These are phyloP conservation scores for Balearica regulorum DNA, from an alignment of 2,797 vertebrate genomes.

Conservation along the genomic window DNA sequence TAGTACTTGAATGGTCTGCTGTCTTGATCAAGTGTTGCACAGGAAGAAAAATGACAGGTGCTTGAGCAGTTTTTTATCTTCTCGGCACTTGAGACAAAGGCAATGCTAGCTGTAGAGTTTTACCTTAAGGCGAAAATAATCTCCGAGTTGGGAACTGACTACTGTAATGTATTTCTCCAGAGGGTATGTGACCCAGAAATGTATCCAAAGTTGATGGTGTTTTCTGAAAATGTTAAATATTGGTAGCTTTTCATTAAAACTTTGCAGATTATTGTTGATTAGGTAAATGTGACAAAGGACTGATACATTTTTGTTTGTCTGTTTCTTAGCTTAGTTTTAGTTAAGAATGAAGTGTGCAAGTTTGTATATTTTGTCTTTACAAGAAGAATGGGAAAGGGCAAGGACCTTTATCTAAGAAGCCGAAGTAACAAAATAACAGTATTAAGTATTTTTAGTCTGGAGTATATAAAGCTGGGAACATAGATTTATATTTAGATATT, in stretches of 20 bases:
- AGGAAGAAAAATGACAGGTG: slow-evolving; percentile 15
- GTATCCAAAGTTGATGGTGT: background rate
- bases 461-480: background rate
- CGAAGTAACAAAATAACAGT: background rate
- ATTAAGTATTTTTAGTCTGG: background rate
- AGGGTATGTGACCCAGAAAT: slow-evolving; percentile 38
- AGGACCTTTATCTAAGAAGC: background rate
- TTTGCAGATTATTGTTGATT: background rate
- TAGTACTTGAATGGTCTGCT: background rate
- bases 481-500: background rate
- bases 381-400: background rate
- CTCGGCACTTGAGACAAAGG: slow-evolving; percentile 3
- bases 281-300: background rate
- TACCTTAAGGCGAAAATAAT: slow-evolving; percentile 30
- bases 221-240: background rate
- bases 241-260: background rate
- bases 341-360: background rate
- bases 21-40: background rate
- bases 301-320: background rate
- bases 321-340: background rate
- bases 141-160: slow-evolving; percentile 11
- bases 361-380: background rate
- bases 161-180: slow-evolving; percentile 20
- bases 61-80: background rate
- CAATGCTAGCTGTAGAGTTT: background rate